phyloP scores from a whole-genome alignment of 2,113 vertebrate species.

The Nematolebias whitei region DNA sequence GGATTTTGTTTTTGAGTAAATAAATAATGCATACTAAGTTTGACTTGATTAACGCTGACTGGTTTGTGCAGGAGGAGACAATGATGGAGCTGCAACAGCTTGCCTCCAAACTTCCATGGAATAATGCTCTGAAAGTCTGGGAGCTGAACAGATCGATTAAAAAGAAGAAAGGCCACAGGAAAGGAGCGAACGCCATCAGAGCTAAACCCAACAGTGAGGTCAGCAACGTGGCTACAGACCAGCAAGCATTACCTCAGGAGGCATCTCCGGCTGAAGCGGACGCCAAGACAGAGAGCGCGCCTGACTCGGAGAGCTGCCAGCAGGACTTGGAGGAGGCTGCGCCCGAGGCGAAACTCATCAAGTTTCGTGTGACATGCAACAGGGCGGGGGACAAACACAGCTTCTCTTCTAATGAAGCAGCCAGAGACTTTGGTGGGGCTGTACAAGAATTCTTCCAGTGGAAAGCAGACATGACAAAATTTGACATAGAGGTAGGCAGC shows the following conservation, averaged over 20 bases:
- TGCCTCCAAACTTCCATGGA: conserved; percentile 88
- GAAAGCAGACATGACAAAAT: conserved; percentile 99
- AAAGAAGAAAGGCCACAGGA: conserved; percentile 88
- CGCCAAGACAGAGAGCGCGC: neutral
- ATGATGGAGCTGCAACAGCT: conserved; percentile 88
- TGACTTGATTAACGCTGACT: neutral
- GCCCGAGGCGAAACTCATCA: conserved; percentile 69
- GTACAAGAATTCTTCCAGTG: conserved; percentile 95
- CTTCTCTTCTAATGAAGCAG: conserved; percentile 94
- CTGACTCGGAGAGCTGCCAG: conserved; percentile 18
- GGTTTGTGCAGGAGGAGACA: conserved; percentile 85
- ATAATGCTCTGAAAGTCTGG: conserved; percentile 88
- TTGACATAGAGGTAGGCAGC: conserved; percentile 91
- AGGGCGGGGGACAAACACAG: conserved; percentile 93
- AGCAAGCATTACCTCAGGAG: conserved; percentile 29
- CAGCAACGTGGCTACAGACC: conserved; percentile 38
- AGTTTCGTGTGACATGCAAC: conserved; percentile 95
- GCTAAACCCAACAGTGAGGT: conserved; percentile 43
- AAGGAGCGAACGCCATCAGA: conserved; percentile 66
- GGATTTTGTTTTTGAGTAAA: too few relatives aligned
- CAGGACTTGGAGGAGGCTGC: conserved; percentile 30
- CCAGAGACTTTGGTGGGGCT: conserved; percentile 94
- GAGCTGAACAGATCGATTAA: conserved; percentile 88
- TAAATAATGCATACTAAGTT: neutral
- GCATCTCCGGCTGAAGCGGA: conserved; percentile 24